These are phyloP conservation scores for Nautilus pompilius DNA, from an alignment of 1,140 invertebrate species.

Conservation along the genomic window DNA sequence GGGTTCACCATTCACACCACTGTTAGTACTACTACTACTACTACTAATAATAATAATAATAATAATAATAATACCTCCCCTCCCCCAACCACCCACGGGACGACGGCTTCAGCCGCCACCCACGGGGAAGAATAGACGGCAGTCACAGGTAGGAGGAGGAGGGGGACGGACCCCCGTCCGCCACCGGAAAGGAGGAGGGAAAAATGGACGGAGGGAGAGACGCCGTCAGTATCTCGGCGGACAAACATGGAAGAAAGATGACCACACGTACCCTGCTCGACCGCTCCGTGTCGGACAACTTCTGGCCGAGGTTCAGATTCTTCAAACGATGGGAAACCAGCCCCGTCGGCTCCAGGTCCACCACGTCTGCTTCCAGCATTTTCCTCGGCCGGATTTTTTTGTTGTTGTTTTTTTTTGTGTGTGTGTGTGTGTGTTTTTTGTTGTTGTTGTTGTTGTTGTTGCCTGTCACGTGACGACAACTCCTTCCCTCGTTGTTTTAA, in stretches of 20 bases:
- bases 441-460: not conserved
- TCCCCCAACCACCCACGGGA: no score
- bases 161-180: not conserved
- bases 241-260: no score
- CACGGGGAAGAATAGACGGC: constrained; percentile 6
- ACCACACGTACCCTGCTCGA: not conserved
- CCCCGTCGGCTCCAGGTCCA: not conserved
- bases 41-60: no score
- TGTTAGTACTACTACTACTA: no score
- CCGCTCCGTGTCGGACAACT: not conserved
- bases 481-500: not conserved
- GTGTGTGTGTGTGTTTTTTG: not conserved
- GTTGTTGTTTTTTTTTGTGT: not conserved
- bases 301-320: not conserved
- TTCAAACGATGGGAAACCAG: not conserved
- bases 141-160: constrained; percentile 2
- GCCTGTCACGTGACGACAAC: not conserved
- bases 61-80: no score
- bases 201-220: not conserved
- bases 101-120: no score
- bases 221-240: not conserved
- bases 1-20: no score
- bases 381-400: not conserved
- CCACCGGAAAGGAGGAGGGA: not conserved
- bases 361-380: not conserved